A percentile compares a stretch with the other conserved stretches of the same genome.
These are phyloP conservation scores for Rhinoptilus africanus DNA, from an alignment of 2,113 vertebrate species.

Conservation along the genomic window DNA sequence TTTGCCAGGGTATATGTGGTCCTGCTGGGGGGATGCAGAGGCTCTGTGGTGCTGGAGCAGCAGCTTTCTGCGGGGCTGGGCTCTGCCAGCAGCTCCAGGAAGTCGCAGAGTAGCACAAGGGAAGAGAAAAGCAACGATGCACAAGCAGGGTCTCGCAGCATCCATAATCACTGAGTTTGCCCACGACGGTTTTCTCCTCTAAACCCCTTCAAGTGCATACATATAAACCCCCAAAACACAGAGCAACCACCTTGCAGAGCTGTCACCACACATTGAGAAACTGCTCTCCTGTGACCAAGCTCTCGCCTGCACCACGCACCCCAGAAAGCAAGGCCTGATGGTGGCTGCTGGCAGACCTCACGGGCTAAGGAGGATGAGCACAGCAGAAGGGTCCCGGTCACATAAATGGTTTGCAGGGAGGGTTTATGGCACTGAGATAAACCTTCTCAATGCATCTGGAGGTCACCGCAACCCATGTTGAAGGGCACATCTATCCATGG, in stretches of 20 bases:
- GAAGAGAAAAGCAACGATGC: not conserved
- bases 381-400: not conserved
- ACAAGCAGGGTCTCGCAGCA: not conserved
- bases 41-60: not conserved
- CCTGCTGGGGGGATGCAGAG: accelerated
- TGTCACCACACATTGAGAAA: not conserved
- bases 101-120: not conserved
- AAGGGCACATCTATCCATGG: not conserved
- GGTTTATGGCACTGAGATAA: not conserved
- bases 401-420: accelerated
- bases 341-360: not conserved
- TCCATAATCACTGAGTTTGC: accelerated
- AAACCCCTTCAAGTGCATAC: not conserved
- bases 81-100: not conserved
- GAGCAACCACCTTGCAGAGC: not conserved
- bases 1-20: accelerated
- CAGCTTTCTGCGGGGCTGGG: not conserved
- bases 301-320: not conserved
- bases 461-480: not conserved
- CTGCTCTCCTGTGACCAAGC: not conserved
- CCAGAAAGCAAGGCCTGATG: not conserved
- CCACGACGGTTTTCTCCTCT: accelerated
- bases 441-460: not conserved
- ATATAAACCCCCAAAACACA: accelerated
- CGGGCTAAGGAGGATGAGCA: not conserved